phyloP scores from a whole-genome alignment of 2,113 vertebrate species.

The Microcebus jonahi region DNA sequence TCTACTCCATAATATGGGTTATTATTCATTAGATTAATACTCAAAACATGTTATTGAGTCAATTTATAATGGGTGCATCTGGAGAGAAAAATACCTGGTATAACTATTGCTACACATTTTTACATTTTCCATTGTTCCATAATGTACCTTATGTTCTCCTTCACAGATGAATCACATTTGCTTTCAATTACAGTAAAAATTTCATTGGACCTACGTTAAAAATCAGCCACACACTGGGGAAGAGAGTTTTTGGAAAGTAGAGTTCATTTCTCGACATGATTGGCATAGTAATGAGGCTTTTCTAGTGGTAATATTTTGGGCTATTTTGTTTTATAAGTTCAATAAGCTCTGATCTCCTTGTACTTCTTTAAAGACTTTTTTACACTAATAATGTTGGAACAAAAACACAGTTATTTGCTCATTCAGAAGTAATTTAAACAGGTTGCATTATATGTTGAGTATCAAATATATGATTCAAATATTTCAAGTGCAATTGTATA shows the following conservation, averaged over 20 bases:
- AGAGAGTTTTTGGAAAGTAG: neutral
- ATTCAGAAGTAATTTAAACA: neutral
- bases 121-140: neutral
- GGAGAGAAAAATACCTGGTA: neutral
- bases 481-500: neutral
- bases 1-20: neutral
- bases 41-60: neutral
- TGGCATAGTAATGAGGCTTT: neutral
- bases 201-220: neutral
- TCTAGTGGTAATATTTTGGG: neutral
- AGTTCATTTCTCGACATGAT: neutral
- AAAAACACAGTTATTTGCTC: neutral
- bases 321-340: neutral
- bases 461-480: neutral
- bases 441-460: neutral
- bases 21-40: neutral
- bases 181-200: neutral
- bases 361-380: neutral
- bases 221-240: neutral
- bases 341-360: neutral
- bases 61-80: neutral
- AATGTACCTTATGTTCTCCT: neutral
- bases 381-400: neutral
- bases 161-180: neutral
- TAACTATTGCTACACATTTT: neutral